phyloP scores from a whole-genome alignment of 2,888 invertebrate species.

The Tenthredo mesomela region DNA sequence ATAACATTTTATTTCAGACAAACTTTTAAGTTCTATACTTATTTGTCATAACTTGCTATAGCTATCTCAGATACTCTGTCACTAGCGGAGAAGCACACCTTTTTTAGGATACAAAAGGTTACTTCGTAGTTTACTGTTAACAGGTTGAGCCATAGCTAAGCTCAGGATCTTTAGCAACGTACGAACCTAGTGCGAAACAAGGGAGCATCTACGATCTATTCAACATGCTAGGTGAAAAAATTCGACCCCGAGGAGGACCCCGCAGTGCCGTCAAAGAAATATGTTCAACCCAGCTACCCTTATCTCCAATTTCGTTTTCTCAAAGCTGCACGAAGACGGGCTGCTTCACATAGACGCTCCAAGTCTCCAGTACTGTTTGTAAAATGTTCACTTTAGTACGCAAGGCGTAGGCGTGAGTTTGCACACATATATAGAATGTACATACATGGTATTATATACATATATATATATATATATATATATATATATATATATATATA shows the following conservation, averaged over 20 bases:
- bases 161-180: background rate
- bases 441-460: background rate
- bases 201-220: background rate
- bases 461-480: background rate
- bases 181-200: background rate
- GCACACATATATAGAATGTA: background rate
- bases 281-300: slow-evolving; percentile 21
- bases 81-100: background rate
- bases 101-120: background rate
- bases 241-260: background rate
- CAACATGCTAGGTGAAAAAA: background rate
- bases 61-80: background rate
- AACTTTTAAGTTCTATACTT: background rate
- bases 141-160: background rate
- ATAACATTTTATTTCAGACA: slow-evolving; percentile 26
- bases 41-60: background rate
- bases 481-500: too few species aligned
- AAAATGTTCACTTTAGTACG: slow-evolving; percentile 29
- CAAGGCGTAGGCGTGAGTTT: background rate
- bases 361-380: slow-evolving; percentile 4
- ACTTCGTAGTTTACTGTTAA: background rate
- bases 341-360: background rate
- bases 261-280: slow-evolving; percentile 5
- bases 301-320: slow-evolving; percentile 17
- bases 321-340: slow-evolving; percentile 20